Conservation (phyloP, 2,888 invertebrate species). For the Drosophila koepferae region DNA sequence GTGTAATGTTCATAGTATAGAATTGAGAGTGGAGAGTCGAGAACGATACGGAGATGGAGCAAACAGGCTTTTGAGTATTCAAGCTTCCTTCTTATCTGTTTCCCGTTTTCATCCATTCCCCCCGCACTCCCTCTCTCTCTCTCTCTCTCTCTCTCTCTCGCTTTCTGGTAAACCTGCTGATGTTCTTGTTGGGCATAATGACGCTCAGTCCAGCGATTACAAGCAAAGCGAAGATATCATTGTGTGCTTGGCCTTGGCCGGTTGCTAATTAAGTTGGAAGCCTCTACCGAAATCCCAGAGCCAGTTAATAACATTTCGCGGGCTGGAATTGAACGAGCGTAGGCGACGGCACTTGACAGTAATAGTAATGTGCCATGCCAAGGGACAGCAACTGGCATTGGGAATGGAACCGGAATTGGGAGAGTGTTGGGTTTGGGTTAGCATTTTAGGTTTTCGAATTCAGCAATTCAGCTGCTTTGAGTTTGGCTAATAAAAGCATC, state of each 20-base stretch:
- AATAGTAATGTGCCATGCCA: constrained; percentile 56
- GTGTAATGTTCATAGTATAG: background rate
- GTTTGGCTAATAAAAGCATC: constrained; percentile 57
- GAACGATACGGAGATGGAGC: background rate
- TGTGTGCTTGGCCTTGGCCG: constrained; percentile 22
- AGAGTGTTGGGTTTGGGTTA: background rate
- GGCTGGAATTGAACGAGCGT: constrained; percentile 14
- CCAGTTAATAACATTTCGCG: constrained; percentile 53
- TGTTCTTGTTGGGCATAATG: constrained; percentile 15
- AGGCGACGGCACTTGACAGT: constrained; percentile 51
- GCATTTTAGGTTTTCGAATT: background rate
- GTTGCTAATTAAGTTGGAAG: constrained; percentile 57
- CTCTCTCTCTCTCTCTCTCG: background rate
- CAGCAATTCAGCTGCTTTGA: constrained; percentile 23
- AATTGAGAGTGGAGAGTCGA: background rate
- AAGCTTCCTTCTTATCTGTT: no score
- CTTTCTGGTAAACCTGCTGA: background rate
- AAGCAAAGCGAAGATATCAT: constrained; percentile 21
- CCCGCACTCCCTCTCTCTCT: background rate
- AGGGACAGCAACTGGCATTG: constrained; percentile 29
- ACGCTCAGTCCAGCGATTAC: constrained; percentile 32
- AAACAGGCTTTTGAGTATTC: background rate
- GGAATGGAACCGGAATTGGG: background rate
- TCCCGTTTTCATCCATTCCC: no score
- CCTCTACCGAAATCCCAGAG: constrained; percentile 32